Conservation (phyloP, 2,797 vertebrate genomes). For the Cuculus canorus region DNA sequence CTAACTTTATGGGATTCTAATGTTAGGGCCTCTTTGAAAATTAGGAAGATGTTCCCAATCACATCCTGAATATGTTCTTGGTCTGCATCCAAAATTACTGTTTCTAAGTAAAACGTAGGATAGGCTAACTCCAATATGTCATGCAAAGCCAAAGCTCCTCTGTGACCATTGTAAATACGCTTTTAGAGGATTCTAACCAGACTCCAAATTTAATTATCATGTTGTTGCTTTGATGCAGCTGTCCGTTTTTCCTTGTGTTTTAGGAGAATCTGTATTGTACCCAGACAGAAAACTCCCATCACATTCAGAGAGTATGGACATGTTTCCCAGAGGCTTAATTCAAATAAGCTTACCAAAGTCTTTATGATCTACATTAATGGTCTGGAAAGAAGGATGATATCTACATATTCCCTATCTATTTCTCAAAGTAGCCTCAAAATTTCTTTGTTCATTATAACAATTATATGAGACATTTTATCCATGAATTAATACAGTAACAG, state of each 20-base stretch:
- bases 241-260: not conserved
- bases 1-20: not conserved
- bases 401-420: not conserved
- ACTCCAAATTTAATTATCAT: not conserved
- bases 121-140: not conserved
- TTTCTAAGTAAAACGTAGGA: not conserved
- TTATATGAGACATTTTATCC: not conserved
- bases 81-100: not conserved
- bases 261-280: not conserved
- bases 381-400: not conserved
- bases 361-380: not conserved
- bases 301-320: not conserved
- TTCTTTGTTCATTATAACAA: not conserved
- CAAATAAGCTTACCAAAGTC: not conserved
- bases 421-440: not conserved
- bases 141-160: not conserved
- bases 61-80: not conserved
- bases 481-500: not conserved
- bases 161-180: not conserved
- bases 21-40: not conserved
- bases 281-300: not conserved
- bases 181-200: not conserved
- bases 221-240: not conserved
- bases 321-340: not conserved
- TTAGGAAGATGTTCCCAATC: not conserved